Evolutionary conservation across 64 coral and sea anemone species (phyloP), one percentile per base, ranked within the genome.

Genomic region (Cladopsammia gracilis): DNA sequence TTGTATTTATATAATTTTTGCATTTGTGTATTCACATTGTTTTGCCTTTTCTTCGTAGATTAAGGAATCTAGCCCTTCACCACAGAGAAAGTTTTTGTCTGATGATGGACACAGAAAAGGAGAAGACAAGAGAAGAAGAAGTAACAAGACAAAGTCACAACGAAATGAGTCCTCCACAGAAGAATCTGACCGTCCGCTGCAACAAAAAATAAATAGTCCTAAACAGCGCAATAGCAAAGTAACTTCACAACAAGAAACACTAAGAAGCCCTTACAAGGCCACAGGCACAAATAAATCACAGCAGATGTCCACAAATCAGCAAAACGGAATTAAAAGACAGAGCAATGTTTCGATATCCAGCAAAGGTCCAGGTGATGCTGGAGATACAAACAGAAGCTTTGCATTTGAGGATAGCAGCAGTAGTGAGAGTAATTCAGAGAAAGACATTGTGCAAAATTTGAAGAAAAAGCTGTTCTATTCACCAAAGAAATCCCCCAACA

Each of bases 391-490:
- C 5, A 19, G 4, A 5, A 64, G 61, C 34, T 43, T 13, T 73
- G 25, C 16, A 26, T 44, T 20, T 11, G 25, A 10, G 15, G 47
- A 45, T 9, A 43, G 45, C 44, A 75, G 16, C 10, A 47, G 26
- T 26, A 73, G 70, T 48, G 19, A 59, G 1, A 68, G 43, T 59
- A 25, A 18, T 19, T 67, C 80, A 14, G 80, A 84, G 44, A 47
- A 5, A 48, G 80, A 84, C 8, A 68, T 10, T 10, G 60, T 48
- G 6, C 43, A 84, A 11, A 50, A 19, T 84, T 19, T 67, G n/a
- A 84, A 50, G 11, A 68, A 48, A 46, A 44, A 46, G 7, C 46
- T 84, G 58, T 84, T 66, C 80, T 84, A 65, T 50, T 84, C 80
- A 24, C 80, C 80, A 19, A 68, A 64, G 19, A 84, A 68, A 68